phyloP scores from a whole-genome alignment of 2,113 vertebrate genomes.

The Azemiops feae region DNA sequence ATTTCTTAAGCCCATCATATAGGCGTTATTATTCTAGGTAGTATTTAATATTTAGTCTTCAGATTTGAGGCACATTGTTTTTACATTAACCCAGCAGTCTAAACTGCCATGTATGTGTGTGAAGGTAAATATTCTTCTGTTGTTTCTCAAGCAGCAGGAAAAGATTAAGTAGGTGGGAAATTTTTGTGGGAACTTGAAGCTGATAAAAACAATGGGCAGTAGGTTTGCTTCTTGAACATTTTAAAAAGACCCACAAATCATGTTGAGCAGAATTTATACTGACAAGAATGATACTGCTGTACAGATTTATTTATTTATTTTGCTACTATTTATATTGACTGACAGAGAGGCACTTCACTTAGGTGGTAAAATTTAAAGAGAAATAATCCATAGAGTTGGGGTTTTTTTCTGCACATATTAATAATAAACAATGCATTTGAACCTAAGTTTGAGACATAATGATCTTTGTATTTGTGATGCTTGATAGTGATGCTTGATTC shows the following conservation, averaged over 20 bases:
- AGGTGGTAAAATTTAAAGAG: background rate
- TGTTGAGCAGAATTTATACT: slow-evolving; percentile 15
- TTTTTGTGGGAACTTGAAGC: slow-evolving; percentile 39
- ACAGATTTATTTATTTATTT: slow-evolving; percentile 6
- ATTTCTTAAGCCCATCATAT: slow-evolving; percentile 39
- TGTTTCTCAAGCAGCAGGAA: slow-evolving; percentile 24
- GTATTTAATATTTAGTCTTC: slow-evolving; percentile 68
- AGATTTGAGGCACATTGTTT: slow-evolving; percentile 55
- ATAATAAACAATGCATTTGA: background rate
- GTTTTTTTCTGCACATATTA: slow-evolving; percentile 15
- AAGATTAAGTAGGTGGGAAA: slow-evolving; percentile 34
- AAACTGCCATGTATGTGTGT: slow-evolving; percentile 44
- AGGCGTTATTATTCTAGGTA: slow-evolving; percentile 45
- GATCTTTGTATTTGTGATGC: slow-evolving; percentile 15
- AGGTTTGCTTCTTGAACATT: slow-evolving; percentile 29
- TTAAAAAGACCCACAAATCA: background rate
- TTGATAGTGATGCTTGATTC: background rate
- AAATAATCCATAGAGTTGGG: background rate
- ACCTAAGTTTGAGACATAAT: slow-evolving; percentile 24
- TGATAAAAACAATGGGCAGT: slow-evolving; percentile 34
- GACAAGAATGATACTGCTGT: background rate
- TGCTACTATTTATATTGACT: slow-evolving; percentile 26
- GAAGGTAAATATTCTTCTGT: slow-evolving; percentile 59
- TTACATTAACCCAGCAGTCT: slow-evolving; percentile 21
- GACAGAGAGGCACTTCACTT: slow-evolving; percentile 20